Percentiles rank a stretch among this genome's conserved stretches.
These are phyloP conservation scores for Prionailurus viverrinus DNA, from an alignment of 2,113 vertebrate species.

Conservation along the genomic window DNA sequence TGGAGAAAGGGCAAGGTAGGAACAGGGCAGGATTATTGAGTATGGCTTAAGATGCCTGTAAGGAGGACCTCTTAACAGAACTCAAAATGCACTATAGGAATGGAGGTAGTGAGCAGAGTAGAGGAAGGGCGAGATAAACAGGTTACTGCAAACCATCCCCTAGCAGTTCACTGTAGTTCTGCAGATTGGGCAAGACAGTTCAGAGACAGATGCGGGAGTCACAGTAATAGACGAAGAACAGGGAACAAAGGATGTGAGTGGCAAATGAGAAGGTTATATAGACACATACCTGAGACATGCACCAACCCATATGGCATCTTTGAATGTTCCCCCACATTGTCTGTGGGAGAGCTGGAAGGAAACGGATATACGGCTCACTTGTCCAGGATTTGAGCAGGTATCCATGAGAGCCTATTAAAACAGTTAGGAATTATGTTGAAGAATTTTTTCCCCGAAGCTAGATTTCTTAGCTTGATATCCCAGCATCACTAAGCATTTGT, in stretches of 20 bases:
- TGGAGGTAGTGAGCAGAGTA: not conserved
- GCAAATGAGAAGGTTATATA: not conserved
- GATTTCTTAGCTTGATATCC: not conserved
- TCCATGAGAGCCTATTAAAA: not conserved
- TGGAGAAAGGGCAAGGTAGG: not conserved
- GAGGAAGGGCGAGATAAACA: not conserved
- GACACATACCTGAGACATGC: not conserved
- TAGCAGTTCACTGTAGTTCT: not conserved
- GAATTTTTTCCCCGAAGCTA: not conserved
- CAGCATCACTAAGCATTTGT: not conserved
- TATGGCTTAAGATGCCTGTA: not conserved
- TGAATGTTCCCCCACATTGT: not conserved
- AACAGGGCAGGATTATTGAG: not conserved
- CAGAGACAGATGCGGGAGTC: not conserved
- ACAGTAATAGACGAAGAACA: not conserved
- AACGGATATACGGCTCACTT: not conserved
- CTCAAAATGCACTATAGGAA: fast-evolving
- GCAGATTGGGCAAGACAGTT: not conserved
- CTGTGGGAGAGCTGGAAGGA: not conserved
- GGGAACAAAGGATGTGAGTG: not conserved
- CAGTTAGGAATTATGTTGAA: not conserved
- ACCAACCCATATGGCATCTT: not conserved
- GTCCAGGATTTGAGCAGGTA: not conserved
- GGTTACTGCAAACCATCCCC: not conserved
- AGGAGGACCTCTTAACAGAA: not conserved